Conservation (phyloP, 2,888 invertebrate species). For the Eupithecia pulchellata region DNA sequence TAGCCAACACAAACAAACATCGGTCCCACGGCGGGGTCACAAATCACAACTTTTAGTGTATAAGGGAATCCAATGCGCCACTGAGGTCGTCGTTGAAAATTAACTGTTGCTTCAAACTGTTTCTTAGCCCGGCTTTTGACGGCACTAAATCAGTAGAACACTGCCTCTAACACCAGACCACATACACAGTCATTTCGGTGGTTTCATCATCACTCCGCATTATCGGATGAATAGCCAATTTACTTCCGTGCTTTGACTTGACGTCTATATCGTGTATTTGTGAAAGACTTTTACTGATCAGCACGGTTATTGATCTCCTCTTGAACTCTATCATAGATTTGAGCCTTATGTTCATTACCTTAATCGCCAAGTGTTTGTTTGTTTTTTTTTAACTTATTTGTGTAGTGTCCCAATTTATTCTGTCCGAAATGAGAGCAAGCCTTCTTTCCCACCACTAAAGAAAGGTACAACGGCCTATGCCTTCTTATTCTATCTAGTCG, state of each 20-base stretch:
- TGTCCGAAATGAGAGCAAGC: no score
- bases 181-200: conserved; percentile 20
- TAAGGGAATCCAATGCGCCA: no score
- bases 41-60: no score
- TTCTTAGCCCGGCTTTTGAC: neutral
- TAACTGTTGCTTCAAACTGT: neutral
- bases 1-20: no score
- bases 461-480: no score
- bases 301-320: neutral
- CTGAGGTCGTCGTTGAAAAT: neutral
- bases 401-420: no score
- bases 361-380: no score
- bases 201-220: conserved; percentile 48
- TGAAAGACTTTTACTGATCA: neutral
- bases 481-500: neutral
- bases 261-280: conserved; percentile 39
- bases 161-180: neutral
- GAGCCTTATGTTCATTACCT: neutral
- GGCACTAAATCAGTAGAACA: neutral
- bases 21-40: no score
- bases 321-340: neutral
- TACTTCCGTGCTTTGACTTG: conserved; percentile 58
- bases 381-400: no score
- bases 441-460: neutral
- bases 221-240: conserved; percentile 70